Conservation (phyloP, 2,797 vertebrate species). For the Pipistrellus nathusii region DNA sequence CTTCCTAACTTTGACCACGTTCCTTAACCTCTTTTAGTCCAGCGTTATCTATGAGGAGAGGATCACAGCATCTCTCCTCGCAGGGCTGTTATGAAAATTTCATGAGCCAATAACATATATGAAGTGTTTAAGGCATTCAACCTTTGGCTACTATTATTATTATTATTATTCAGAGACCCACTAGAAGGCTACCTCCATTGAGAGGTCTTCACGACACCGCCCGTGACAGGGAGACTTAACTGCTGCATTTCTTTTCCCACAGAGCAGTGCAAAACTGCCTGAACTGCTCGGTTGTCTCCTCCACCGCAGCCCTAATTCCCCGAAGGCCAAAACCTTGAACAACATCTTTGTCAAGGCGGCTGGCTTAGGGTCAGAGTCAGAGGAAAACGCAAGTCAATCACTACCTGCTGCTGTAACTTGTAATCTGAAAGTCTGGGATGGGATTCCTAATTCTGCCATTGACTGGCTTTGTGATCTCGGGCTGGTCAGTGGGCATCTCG, state of each 20-base stretch:
- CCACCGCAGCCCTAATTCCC: background rate
- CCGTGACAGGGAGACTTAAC: background rate
- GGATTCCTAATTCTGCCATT: background rate
- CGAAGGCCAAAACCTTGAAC: background rate
- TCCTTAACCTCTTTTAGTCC: conserved; percentile 2
- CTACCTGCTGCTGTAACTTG: background rate
- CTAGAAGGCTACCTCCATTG: background rate
- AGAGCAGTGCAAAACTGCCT: background rate
- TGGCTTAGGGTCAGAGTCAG: background rate
- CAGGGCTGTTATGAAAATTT: background rate
- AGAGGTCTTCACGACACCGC: background rate
- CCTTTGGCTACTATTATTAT: background rate
- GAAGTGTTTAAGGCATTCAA: background rate
- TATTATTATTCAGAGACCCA: conserved; percentile 16
- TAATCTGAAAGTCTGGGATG: background rate
- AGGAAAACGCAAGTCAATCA: background rate
- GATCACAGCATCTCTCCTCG: background rate
- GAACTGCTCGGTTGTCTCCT: background rate
- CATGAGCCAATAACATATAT: background rate
- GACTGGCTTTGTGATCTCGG: background rate
- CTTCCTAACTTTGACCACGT: background rate
- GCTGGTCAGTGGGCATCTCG: background rate
- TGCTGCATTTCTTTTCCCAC: background rate
- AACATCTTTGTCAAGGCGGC: background rate
- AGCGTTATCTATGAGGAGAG: background rate